Evolutionary conservation across 2,113 vertebrate species (phyloP), one percentile per base, ranked within the genome.

Genomic region (Apteryx mantelli): DNA sequence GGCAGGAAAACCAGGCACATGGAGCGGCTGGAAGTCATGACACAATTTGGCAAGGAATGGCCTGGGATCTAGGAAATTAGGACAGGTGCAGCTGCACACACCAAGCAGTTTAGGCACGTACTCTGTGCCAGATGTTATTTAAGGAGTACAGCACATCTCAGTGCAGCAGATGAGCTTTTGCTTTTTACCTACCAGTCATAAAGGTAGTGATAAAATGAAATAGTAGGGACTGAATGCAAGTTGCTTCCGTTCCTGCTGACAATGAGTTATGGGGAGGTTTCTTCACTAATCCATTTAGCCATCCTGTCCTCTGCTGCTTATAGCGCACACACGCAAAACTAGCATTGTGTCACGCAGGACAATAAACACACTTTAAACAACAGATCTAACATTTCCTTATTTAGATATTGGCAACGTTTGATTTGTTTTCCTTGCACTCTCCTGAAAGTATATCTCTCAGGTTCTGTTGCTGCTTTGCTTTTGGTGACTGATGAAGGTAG

Each of bases 81-180:
- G 26, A 13, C 65, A 76, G 42, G 34, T 48, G 17, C 65, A 76
- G 42, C 30, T 42, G 13, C 25, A 56, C 0, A 0, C 36, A 20
- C 32, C 53, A 56, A 60, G 42, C 8, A 16, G 50, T 44, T 82
- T 32, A 69, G n/a, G 48, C 7, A 5, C 7, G 30, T 6, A 6
- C 28, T 15, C 1, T 8, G 17, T n/a, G 44, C 44, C 17, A 92
- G 87, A 53, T 4, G 4, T 11, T 40, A 40, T 66, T 74, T 92
- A 61, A 46, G 24, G 9, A 42, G 55, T 4, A 13, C 15, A 56
- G 42, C 36, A 30, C 44, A 58, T 28, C 17, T 71, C 70, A 36
- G 28, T 24, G 52, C 25, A 80, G 44, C 13, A n/a, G 40, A 42
- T 21, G 83, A 69, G 6, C 66, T 78, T 88, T 32, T 83, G 26